Conservation (phyloP, 1,140 invertebrate species). For the Drosophila micromelanica region DNA sequence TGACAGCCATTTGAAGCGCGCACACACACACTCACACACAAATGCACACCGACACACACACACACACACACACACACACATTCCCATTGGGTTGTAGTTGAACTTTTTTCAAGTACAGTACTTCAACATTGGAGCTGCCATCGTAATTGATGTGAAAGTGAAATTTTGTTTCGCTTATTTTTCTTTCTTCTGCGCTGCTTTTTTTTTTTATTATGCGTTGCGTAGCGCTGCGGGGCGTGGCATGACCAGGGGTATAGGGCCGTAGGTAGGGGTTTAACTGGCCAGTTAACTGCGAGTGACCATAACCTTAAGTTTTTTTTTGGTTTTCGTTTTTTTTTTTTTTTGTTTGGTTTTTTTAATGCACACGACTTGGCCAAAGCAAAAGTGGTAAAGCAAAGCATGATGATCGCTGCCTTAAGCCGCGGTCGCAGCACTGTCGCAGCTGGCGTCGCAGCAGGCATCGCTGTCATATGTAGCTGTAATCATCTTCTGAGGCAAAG, state of each 20-base stretch:
- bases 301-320: slow-evolving; percentile 76
- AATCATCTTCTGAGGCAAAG: slow-evolving; percentile 46
- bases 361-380: slow-evolving; percentile 34
- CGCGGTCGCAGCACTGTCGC: slow-evolving; percentile 3
- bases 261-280: not conserved
- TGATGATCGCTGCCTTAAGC: slow-evolving; percentile 32
- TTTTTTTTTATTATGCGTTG: slow-evolving; percentile 37
- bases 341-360: not conserved
- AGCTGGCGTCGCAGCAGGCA: not conserved
- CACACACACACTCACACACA: no score
- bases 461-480: slow-evolving; percentile 10
- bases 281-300: slow-evolving; percentile 59
- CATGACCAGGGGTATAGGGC: not conserved
- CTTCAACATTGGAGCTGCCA: slow-evolving; percentile 47
- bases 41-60: no score
- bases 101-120: slow-evolving; percentile 63
- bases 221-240: slow-evolving; percentile 25
- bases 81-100: slow-evolving; percentile 18
- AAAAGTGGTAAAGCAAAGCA: slow-evolving; percentile 13
- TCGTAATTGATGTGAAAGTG: slow-evolving; percentile 81
- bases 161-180: slow-evolving; percentile 62
- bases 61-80: slow-evolving; percentile 7
- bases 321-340: slow-evolving; percentile 14
- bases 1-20: slow-evolving; percentile 30
- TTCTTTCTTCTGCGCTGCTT: slow-evolving; percentile 36